Percentiles rank a stretch among this genome's conserved stretches.
Conservation (phyloP, 2,113 vertebrate genomes). For the Dicrurus megarhynchus region DNA sequence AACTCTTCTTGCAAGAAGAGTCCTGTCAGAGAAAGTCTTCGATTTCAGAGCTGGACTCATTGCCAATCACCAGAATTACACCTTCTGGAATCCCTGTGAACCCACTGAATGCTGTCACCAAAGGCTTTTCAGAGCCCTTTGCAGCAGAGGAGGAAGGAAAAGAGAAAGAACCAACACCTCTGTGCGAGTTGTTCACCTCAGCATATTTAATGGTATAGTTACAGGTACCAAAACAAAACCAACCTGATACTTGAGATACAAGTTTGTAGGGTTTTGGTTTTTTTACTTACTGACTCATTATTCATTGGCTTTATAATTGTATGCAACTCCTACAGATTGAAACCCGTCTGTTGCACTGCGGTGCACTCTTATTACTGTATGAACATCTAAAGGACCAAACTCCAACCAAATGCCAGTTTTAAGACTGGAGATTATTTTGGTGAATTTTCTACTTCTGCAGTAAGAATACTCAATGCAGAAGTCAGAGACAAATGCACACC, state of each 20-base stretch:
- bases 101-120: accelerated
- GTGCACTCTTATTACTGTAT: background rate
- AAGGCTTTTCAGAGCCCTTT: background rate
- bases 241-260: background rate
- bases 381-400: background rate
- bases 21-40: background rate
- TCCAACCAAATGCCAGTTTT: background rate
- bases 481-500: background rate
- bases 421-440: background rate
- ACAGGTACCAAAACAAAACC: background rate
- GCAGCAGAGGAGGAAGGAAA: background rate
- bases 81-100: background rate
- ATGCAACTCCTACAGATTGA: background rate
- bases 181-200: background rate
- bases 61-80: background rate
- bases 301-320: background rate
- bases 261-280: background rate
- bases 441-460: background rate
- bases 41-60: background rate
- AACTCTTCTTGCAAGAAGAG: background rate
- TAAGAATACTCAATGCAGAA: background rate
- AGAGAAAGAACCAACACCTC: background rate
- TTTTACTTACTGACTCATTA: background rate
- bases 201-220: background rate
- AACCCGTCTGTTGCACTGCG: background rate